Percentiles rank a stretch among this genome's conserved stretches.
Conservation (phyloP, 2,888 invertebrate species). For the Tetropium fuscum region DNA sequence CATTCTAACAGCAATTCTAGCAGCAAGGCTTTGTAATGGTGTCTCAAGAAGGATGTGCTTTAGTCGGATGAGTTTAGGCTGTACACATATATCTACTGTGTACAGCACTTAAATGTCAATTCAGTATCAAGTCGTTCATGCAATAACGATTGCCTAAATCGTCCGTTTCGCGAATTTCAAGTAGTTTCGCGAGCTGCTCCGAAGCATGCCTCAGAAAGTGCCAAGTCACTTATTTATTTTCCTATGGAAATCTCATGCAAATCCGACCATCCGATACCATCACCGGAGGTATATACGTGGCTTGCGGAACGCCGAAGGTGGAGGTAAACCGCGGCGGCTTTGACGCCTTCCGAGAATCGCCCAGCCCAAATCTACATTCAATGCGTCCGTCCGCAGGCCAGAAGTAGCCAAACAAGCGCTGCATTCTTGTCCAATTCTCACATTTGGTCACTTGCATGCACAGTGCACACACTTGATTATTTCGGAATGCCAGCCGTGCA, state of each 20-base stretch:
- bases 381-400: conserved; percentile 48
- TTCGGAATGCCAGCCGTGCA: conserved; percentile 11
- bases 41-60: too few relatives aligned
- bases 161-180: too few relatives aligned
- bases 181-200: too few relatives aligned
- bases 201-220: conserved; percentile 10
- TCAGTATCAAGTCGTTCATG: too few relatives aligned
- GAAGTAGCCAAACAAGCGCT: conserved; percentile 45
- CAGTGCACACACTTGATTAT: conserved; percentile 25
- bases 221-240: conserved; percentile 22
- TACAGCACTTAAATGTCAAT: too few relatives aligned
- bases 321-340: conserved; percentile 53
- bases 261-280: conserved; percentile 22
- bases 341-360: conserved; percentile 62
- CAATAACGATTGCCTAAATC: too few relatives aligned
- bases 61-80: too few relatives aligned
- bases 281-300: conserved; percentile 14
- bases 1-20: too few relatives aligned
- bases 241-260: conserved; percentile 30
- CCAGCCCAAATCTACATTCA: conserved; percentile 56
- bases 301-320: conserved; percentile 21
- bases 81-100: too few relatives aligned
- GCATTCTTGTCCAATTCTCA: conserved; percentile 46
- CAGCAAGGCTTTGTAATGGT: too few relatives aligned
- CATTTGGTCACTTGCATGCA: conserved; percentile 31